Percentiles rank a stretch among this genome's conserved stretches.
phyloP scores from a whole-genome alignment of 2,888 invertebrate genomes.

The Lordiphosa andalusiaca region DNA sequence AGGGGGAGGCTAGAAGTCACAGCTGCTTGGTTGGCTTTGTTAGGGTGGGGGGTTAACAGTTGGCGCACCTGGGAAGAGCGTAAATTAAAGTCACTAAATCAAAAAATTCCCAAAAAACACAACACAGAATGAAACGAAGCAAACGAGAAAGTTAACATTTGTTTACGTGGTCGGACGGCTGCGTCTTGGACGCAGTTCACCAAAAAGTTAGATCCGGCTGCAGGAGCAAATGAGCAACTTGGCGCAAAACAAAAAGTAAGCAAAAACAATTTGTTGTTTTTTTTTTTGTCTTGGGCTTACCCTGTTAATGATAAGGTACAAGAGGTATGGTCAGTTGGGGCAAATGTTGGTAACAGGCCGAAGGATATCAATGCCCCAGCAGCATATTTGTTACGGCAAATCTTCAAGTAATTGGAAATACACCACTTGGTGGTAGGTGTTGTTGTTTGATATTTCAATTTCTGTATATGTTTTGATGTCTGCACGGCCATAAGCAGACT shows the following conservation, averaged over 20 bases:
- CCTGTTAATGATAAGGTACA: no score
- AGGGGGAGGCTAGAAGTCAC: conserved; percentile 34
- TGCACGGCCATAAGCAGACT: no score
- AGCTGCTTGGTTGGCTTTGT: conserved; percentile 36
- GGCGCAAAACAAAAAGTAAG: conserved; percentile 66
- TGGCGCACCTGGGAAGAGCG: conserved; percentile 74
- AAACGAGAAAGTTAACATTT: conserved; percentile 71
- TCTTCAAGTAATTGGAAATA: no score
- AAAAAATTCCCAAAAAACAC: conserved; percentile 62
- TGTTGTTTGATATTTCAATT: no score
- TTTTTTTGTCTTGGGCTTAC: conserved; percentile 24
- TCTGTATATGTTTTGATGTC: no score
- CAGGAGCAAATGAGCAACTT: conserved; percentile 69
- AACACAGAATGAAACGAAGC: conserved; percentile 47
- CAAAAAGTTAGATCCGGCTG: conserved; percentile 53
- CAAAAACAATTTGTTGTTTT: conserved; percentile 69
- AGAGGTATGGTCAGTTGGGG: no score
- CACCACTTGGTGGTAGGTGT: no score
- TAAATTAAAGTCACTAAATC: conserved; percentile 77
- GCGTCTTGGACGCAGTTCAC: conserved; percentile 57
- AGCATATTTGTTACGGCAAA: no score
- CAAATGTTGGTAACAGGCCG: no score
- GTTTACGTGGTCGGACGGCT: conserved; percentile 66
- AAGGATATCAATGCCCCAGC: no score
- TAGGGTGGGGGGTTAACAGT: conserved; percentile 56